phyloP scores from a whole-genome alignment of 2,888 invertebrate genomes.

The Encarsia formosa region DNA sequence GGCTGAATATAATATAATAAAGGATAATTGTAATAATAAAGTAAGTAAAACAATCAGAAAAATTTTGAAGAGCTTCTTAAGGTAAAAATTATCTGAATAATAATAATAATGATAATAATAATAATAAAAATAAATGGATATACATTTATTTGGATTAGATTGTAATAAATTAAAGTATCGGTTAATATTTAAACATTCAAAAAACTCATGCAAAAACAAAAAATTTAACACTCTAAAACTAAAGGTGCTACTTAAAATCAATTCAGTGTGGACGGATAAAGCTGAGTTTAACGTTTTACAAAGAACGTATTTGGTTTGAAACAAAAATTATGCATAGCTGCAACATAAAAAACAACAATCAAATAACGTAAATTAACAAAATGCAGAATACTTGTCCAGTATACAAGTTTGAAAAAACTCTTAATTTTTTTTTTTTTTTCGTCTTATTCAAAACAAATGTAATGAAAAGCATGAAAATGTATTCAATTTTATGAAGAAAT shows the following conservation, averaged over 20 bases:
- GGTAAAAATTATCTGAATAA: too few relatives aligned
- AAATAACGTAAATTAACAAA: constrained; percentile 8
- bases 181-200: not conserved
- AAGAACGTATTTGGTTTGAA: not conserved
- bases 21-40: too few relatives aligned
- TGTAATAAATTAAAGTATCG: not conserved
- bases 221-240: constrained; percentile 3
- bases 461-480: too few relatives aligned
- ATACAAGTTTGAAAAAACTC: constrained; percentile 1
- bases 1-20: too few relatives aligned
- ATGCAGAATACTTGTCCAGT: constrained; percentile 16
- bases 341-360: constrained; percentile 3
- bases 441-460: constrained; percentile 14
- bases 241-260: too few relatives aligned
- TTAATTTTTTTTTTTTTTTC: not conserved
- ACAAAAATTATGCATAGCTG: not conserved
- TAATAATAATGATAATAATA: too few relatives aligned
- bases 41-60: too few relatives aligned
- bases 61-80: too few relatives aligned
- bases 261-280: too few relatives aligned
- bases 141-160: constrained; percentile 6
- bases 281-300: not conserved
- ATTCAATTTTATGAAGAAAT: too few relatives aligned
- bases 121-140: too few relatives aligned
- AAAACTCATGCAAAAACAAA: constrained; percentile 14